Conservation (phyloP, 2,797 vertebrate species). For the Pteronotus mesoamericanus region DNA sequence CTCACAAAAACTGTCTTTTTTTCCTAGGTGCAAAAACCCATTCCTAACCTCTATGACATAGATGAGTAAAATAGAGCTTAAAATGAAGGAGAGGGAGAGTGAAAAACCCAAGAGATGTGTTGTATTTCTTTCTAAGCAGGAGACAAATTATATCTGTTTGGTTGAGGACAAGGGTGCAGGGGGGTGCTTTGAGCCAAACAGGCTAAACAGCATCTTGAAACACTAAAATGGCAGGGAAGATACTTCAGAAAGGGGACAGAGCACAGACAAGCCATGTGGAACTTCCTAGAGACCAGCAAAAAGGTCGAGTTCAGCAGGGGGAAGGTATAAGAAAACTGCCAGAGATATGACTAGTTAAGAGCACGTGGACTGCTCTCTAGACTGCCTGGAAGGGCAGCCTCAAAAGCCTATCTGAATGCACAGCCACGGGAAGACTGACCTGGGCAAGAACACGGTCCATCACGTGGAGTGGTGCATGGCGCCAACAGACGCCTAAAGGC, state of each 20-base stretch:
- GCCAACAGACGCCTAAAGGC: background rate
- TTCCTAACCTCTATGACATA: background rate
- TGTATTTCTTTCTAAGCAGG: background rate
- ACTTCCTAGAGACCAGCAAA: background rate
- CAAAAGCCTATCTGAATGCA: background rate
- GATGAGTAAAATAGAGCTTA: background rate
- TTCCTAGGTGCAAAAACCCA: background rate
- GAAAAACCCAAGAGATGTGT: background rate
- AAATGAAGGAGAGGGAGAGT: background rate
- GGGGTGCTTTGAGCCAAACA: background rate
- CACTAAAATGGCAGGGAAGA: background rate
- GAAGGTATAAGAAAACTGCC: background rate
- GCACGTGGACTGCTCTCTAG: background rate
- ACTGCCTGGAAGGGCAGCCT: background rate
- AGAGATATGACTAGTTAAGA: background rate
- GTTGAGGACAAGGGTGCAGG: background rate
- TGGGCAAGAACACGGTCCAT: background rate
- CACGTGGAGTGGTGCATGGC: background rate
- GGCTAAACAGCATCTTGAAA: background rate
- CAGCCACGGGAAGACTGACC: background rate
- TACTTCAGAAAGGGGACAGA: background rate
- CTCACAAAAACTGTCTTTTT: background rate
- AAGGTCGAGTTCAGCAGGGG: background rate
- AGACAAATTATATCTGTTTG: background rate
- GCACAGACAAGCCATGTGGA: background rate